Evolutionary conservation across 1,140 invertebrate genomes (phyloP), one percentile per base, ranked within the genome.

Genomic region (Idris sp.): DNA sequence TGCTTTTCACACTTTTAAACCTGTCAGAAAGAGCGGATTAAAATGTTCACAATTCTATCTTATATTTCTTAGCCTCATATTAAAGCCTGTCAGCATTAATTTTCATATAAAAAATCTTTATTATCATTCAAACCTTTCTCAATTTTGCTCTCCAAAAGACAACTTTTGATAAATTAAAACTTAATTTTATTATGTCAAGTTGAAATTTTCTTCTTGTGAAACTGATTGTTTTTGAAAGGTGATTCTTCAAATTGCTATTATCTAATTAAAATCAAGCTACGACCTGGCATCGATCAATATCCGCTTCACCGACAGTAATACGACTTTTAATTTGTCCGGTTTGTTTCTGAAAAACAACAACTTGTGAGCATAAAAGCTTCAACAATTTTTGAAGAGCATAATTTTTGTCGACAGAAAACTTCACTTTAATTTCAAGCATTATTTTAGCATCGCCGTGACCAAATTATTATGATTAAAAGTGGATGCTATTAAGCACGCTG

Each of bases 231-330:
- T 9, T 22, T 16, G 22, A 49, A 13, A 19, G 4, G 11, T 15
- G 16, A 40, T 30, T 7, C 49, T 38, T 10, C 15, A n/a, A n/a
- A n/a, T 14, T 36, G 9, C 36, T 22, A 19, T 54, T 54, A 54
- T 41, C 36, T 54, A 54, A 54, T 54, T 54, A 54, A 41, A 54
- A 40, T 14, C 19, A 36, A 40, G 41, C 36, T n/a, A n/a, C n/a
- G n/a, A n/a, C n/a, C n/a, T n/a, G n/a, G 19, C 51, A 14, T 30
- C 51, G 35, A 54, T 54, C 51, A 36, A 54, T 41, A 19, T 13
- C 11, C 11, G 6, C 11, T 19, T 1, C 13, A 26, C 8, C 11
- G n/a, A 22, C 31, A 49, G 11, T 26, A 14, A n/a, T 25, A 36
- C 8, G 8, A 13, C 48, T 36, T 51, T 38, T 36, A 38, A 26